Evolutionary conservation across 2,113 vertebrate genomes (phyloP), one percentile per base, ranked within the genome.

Genomic region (Scolopax mira): DNA sequence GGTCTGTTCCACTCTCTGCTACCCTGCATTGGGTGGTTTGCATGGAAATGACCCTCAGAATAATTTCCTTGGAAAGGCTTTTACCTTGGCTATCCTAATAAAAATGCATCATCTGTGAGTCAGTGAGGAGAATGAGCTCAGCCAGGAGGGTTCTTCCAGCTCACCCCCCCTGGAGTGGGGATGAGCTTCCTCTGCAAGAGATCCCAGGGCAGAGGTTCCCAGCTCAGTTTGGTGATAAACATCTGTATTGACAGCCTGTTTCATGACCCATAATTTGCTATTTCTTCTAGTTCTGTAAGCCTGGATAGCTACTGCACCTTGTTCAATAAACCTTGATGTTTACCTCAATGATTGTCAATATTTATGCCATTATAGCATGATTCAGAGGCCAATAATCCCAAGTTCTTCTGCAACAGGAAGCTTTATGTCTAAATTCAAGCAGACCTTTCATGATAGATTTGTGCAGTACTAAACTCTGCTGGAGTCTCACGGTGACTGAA

Each of bases 321-420:
- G 60, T 4, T 83, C 96, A 85, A 70, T 93, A 88, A 85, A 81
- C n/a, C 42, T 21, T 62, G 48, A 72, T 83, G 75, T 85, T 93
- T 74, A 49, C 44, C 82, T 79, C 85, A 7, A 30, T 4, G 60
- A 28, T 19, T 73, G 62, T 77, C 92, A 88, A 93, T 88, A 54
- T 75, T 82, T 79, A 71, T 67, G 79, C 44, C 42, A 14, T 75
- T 55, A 77, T 7, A 72, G 66, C 24, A 3, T 58, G 33, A 77
- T 57, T 72, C 44, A 31, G 61, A 44, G 88, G 55, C 79, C 87
- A 61, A 44, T 71, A 55, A 70, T 70, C 19, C 42, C 0, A 0
- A n/a, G 41, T 51, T 73, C 64, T 58, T 17, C 28, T 54, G 58
- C 82, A 54, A 57, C 30, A 33, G 66, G 35, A 70, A 82, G 57